Evolutionary conservation across 1,140 invertebrate genomes (phyloP).

Genomic region (Heliconius eleuchia): DNA sequence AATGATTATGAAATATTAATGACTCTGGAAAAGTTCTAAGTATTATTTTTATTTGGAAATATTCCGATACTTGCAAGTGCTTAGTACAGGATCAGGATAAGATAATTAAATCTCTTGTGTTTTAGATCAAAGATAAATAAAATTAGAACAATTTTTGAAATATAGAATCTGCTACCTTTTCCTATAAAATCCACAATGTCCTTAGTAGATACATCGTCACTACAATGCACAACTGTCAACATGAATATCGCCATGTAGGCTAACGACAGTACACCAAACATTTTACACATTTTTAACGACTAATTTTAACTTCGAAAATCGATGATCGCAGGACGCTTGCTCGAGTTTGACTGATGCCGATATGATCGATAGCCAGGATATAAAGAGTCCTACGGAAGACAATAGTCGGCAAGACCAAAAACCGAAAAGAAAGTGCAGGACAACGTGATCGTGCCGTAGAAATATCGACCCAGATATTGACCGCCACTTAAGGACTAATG

Average conservation of each 20-base stretch:
- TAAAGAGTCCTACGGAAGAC: conserved; percentile 73
- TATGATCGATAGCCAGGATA: conserved; percentile 71
- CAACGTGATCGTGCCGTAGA: conserved; percentile 70
- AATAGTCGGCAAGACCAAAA: conserved; percentile 72
- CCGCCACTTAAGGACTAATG: conserved; percentile 66
- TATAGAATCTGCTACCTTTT: conserved; percentile 48
- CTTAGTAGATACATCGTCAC: conserved; percentile 44
- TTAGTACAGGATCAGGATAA: background rate
- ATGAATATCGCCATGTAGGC: conserved; percentile 63
- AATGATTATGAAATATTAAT: no score
- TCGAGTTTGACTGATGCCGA: conserved; percentile 64
- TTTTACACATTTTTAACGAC: conserved; percentile 63
- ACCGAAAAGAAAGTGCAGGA: conserved; percentile 75
- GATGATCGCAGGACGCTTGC: conserved; percentile 55
- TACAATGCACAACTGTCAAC: conserved; percentile 61
- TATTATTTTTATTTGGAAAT: no score
- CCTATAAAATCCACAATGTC: conserved; percentile 53
- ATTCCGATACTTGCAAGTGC: background rate
- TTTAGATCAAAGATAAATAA: background rate
- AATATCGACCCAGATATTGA: conserved; percentile 67
- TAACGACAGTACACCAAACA: conserved; percentile 61
- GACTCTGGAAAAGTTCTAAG: no score
- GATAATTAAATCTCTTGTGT: background rate
- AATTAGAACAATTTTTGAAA: background rate
- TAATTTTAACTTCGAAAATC: conserved; percentile 38